Evolutionary conservation across 2,797 vertebrate species (phyloP), one percentile per base, ranked within the genome.

Genomic region (Hypotaenidia philippensis): DNA sequence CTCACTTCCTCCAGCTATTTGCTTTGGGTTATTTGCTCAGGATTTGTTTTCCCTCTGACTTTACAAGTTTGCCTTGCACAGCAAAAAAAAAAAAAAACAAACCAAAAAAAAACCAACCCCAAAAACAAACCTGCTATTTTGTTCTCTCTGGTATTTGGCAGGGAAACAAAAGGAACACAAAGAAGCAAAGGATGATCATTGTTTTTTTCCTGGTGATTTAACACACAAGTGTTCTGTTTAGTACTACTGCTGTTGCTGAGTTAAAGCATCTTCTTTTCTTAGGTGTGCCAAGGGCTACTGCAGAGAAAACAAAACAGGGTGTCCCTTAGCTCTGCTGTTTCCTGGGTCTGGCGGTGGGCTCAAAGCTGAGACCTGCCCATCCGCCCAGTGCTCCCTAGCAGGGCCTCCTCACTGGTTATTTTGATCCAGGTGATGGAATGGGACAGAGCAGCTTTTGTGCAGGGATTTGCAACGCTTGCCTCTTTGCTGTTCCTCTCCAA

Each of bases 41-140:
- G 94, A 93, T 93, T 93, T 96, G 93, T 95, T 87, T 97, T 90
- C 81, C 40, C 45, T 83, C 89, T 88, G 93, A 95, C 88, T 96
- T 93, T 94, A 90, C 81, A 94, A 93, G 84, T 94, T 95, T 94
- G 88, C 61, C 86, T 89, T 72, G 79, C 77, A 12, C 59, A 93
- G 94, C 81, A 95, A 89, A 92, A 78, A 90, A 96, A 41, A 40
- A 41, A 90, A 44, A 20, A 19, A 44, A 44, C 41, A 4, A 44
- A 17, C 41, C 7, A 41, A 41, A 41, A 41, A 41, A 44, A 19
- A 44, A 44, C 18, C 41, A 18, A 41, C 18, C 14, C 41, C 41
- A 19, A 44, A 44, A 44, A 19, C 41, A 47, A 47, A 60, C 4
- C 40, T 72, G 53, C 86, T 96, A 86, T 95, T 97, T 96, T 87